A percentile compares a stretch with the other conserved stretches of the same genome.
Conservation (phyloP, 2,113 vertebrate genomes). For the Leucopternis melanops region DNA sequence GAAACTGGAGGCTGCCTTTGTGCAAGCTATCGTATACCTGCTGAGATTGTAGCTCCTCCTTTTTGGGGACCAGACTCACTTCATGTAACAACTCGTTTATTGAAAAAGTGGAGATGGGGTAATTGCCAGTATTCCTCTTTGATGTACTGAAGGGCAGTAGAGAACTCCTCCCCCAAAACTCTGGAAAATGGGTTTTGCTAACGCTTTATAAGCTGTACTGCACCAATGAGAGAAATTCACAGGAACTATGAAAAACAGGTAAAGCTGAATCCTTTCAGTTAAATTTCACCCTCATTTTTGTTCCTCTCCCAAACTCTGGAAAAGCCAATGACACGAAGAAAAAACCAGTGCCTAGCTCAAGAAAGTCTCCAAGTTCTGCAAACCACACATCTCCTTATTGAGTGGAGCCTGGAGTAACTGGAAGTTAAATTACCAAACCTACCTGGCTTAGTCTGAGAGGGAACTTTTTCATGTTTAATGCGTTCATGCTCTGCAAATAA, state of each 20-base stretch:
- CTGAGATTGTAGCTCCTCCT: not conserved
- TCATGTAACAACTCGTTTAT: not conserved
- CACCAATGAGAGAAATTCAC: not conserved
- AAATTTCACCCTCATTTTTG: not conserved
- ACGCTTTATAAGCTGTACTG: not conserved
- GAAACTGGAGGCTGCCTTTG: not conserved
- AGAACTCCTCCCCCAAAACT: not conserved
- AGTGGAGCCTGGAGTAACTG: not conserved
- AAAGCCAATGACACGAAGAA: not conserved
- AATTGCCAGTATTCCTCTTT: not conserved
- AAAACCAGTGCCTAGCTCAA: not conserved
- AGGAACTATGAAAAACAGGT: not conserved
- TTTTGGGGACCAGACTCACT: not conserved
- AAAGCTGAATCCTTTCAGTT: not conserved
- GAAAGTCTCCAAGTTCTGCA: not conserved
- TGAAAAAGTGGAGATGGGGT: not conserved
- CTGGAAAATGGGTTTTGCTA: not conserved
- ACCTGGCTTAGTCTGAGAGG: slow-evolving; percentile 61
- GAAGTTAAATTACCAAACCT: not conserved
- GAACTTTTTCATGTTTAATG: slow-evolving; percentile 38
- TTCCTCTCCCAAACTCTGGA: not conserved
- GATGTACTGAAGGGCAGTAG: not conserved
- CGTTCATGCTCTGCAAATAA: slow-evolving; percentile 54
- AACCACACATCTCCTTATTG: not conserved
- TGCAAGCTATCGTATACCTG: not conserved